A percentile compares a stretch with the other conserved stretches of the same genome.
Evolutionary conservation across 2,888 invertebrate species (phyloP).

Genomic region (Drosophila falleni): DNA sequence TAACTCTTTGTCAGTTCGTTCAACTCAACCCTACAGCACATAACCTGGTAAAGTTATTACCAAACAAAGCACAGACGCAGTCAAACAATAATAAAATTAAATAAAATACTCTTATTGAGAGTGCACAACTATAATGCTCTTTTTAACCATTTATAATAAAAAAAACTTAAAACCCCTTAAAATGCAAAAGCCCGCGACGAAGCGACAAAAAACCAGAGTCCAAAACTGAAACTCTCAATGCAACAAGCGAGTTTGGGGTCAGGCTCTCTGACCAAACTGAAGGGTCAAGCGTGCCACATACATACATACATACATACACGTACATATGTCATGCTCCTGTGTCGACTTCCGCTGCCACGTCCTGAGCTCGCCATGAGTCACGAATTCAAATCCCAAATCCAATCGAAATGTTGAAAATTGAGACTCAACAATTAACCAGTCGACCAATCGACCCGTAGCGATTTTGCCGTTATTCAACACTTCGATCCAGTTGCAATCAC

Average conservation of each 20-base stretch:
- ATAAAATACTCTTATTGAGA: background rate
- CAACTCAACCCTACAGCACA: constrained; percentile 30
- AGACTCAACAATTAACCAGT: constrained; percentile 68
- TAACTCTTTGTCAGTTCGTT: constrained; percentile 49
- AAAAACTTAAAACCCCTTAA: constrained; percentile 26
- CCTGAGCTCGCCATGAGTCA: constrained; percentile 49
- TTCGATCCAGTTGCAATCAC: constrained; percentile 47
- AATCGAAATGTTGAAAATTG: constrained; percentile 60
- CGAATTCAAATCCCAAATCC: constrained; percentile 23
- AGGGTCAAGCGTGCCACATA: constrained; percentile 45
- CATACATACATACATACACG: constrained; percentile 19
- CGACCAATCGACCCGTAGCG: constrained; percentile 1
- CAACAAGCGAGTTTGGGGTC: constrained; percentile 32
- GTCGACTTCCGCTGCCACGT: constrained; percentile 43
- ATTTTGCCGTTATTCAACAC: constrained; percentile 15
- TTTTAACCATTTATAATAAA: constrained; percentile 8
- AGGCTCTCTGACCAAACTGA: constrained; percentile 2
- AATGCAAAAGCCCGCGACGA: constrained; percentile 32
- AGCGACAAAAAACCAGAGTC: constrained; percentile 31
- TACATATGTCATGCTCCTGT: constrained; percentile 38
- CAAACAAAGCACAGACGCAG: constrained; percentile 24
- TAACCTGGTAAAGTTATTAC: constrained; percentile 16
- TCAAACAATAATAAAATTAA: constrained; percentile 10
- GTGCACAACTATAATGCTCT: background rate
- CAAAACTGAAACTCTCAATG: constrained; percentile 26